Conservation (phyloP, 2,113 vertebrate genomes). For the Aythya baeri region DNA sequence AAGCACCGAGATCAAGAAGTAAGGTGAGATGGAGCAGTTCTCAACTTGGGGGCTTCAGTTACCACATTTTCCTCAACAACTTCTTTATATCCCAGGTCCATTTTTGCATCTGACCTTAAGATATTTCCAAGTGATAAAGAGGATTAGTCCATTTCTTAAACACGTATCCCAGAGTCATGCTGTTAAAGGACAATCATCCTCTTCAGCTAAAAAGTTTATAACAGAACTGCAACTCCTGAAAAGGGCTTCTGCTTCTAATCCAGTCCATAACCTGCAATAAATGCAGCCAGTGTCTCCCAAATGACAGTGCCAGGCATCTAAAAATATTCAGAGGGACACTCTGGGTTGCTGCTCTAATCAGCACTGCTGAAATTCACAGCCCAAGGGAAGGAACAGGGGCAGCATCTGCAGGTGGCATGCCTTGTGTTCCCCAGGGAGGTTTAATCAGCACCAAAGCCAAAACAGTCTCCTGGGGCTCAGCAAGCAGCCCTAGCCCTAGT, state of each 20-base stretch:
- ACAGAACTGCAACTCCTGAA: neutral
- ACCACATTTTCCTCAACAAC: neutral
- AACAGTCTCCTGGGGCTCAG: neutral
- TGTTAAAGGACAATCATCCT: neutral
- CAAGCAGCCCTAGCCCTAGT: neutral
- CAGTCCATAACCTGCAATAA: neutral
- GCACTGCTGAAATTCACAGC: neutral
- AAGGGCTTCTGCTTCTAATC: neutral
- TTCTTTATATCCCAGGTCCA: neutral
- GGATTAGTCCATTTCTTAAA: neutral
- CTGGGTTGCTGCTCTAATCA: neutral
- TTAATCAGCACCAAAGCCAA: neutral
- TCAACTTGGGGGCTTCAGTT: neutral
- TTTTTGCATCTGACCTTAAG: neutral
- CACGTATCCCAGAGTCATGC: accelerated
- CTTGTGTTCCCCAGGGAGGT: neutral
- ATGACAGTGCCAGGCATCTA: neutral
- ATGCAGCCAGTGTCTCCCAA: neutral
- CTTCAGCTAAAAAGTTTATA: neutral
- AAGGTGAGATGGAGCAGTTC: neutral
- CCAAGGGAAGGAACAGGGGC: accelerated
- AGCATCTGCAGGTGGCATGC: accelerated
- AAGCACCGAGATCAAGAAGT: neutral
- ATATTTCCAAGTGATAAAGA: neutral
- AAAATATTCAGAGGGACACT: neutral